Base-by-base conservation (phyloP, 2,888 invertebrate genomes). In the Eledona agricola region DNA sequence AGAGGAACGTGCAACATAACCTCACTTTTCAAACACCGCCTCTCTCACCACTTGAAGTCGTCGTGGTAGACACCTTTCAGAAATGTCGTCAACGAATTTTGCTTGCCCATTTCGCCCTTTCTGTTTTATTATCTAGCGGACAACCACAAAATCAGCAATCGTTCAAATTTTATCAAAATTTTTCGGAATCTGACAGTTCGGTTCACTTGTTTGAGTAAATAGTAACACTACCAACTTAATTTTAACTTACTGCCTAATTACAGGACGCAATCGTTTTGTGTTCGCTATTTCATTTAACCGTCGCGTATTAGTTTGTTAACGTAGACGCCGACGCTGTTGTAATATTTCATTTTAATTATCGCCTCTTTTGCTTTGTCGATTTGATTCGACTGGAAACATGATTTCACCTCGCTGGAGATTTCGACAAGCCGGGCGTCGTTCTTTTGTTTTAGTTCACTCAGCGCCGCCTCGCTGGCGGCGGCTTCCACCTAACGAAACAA, bases 311-410 rank as follows among this genome's bases (percentile, higher is more conserved):
- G 67, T 16, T 75, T 78, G 77, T 90, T 91, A 56, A 95, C 86
- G 78, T 89, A 89, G 20, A 77, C 81, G 54, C 88, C 85, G 68
- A 96, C 85, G 72, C 90, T 93, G 7, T 83, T 80, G 66, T 87
- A 91, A 78, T 95, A 96, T 72, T 93, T 93, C 84, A 96, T 86
- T 73, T 84, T 81, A 26, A 87, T 81, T 11, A 95, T 77, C 43
- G 84, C 73, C 43, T 77, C 72, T 64, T 86, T 87, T 0, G 92
- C 93, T 58, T 72, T 75, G 3, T 81, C 76, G 50, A 88, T 74
- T 66, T 92, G 80, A 5, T 83, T 79, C 15, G 81, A 77, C 51
- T 80, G 79, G 70, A 93, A 91, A 1, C 85, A 84, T 11, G 71
- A 67, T 1, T 85, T 83, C 5, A 93, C 75, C 62, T 85, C 73